Conservation (phyloP, 2,113 vertebrate species). For the Leiothrix lutea region DNA sequence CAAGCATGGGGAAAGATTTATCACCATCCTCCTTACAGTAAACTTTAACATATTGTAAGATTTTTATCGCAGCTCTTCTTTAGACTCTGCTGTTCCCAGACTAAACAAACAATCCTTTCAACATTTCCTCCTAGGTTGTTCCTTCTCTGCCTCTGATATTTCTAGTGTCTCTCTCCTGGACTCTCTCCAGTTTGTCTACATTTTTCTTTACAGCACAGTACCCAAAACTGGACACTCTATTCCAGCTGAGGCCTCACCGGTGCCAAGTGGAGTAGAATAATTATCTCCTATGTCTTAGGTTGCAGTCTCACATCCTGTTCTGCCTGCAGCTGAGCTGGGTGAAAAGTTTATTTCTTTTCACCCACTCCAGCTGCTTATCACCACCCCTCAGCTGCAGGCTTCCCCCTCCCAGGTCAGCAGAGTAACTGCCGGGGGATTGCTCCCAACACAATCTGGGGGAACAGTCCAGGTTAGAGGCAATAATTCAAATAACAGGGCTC, state of each 20-base stretch:
- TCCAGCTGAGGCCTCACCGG: constrained; percentile 57
- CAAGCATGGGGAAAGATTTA: background rate
- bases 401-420: constrained; percentile 38
- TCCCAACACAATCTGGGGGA: background rate
- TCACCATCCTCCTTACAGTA: constrained; percentile 9
- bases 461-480: background rate
- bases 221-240: constrained; percentile 54
- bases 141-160: constrained; percentile 21
- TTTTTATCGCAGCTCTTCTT: constrained; percentile 34
- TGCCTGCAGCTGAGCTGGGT: constrained; percentile 66
- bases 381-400: constrained; percentile 47
- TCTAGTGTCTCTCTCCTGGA: constrained; percentile 29
- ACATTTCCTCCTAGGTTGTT: constrained; percentile 39
- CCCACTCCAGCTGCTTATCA: constrained; percentile 65
- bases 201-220: constrained; percentile 48
- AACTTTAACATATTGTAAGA: constrained; percentile 34
- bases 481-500: background rate
- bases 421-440: background rate
- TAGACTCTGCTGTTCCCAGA: constrained; percentile 38
- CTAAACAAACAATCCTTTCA: constrained; percentile 63
- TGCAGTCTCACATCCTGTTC: constrained; percentile 62
- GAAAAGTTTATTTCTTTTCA: constrained; percentile 67
- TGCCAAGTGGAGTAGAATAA: constrained; percentile 65
- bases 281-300: constrained; percentile 67
- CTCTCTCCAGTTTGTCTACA: constrained; percentile 27